Evolutionary conservation across 2,797 vertebrate genomes (phyloP).

Genomic region (Bufotes viridis): DNA sequence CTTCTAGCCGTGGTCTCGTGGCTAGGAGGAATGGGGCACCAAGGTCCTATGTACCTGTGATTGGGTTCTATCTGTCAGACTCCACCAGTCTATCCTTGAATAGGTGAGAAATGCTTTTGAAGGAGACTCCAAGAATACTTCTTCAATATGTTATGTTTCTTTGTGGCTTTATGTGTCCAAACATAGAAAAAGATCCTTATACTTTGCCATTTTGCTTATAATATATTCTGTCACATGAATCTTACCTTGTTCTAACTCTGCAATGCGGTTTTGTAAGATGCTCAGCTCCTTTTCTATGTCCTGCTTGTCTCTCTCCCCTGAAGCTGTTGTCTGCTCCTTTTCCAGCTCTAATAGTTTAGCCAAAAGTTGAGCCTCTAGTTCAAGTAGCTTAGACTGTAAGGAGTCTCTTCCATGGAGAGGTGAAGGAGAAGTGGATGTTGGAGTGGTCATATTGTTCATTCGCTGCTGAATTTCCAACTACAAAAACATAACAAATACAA

Average conservation of each 20-base stretch:
- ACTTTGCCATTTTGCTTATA: not conserved
- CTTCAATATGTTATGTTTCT: not conserved
- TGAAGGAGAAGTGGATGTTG: slow-evolving; percentile 61
- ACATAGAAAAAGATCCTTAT: not conserved
- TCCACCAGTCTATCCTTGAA: no score
- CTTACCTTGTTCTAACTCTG: slow-evolving; percentile 88
- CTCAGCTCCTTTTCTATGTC: slow-evolving; percentile 86
- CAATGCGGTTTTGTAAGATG: slow-evolving; percentile 83
- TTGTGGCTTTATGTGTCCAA: not conserved
- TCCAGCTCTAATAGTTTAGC: slow-evolving; percentile 90
- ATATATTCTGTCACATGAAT: not conserved
- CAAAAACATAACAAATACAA: slow-evolving; percentile 29
- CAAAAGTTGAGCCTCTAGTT: slow-evolving; percentile 90
- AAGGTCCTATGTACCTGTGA: no score
- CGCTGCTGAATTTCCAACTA: slow-evolving; percentile 87
- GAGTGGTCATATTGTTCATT: slow-evolving; percentile 73
- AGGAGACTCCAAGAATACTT: no score
- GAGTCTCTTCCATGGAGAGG: slow-evolving; percentile 62
- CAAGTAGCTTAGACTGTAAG: slow-evolving; percentile 84
- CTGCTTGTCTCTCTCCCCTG: slow-evolving; percentile 80
- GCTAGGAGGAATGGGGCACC: no score
- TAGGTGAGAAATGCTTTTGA: no score
- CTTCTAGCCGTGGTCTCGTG: no score
- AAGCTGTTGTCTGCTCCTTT: slow-evolving; percentile 85
- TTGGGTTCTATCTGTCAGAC: no score